These are phyloP conservation scores for Bettongia penicillata DNA, from an alignment of 2,113 vertebrate species.

Conservation along the genomic window DNA sequence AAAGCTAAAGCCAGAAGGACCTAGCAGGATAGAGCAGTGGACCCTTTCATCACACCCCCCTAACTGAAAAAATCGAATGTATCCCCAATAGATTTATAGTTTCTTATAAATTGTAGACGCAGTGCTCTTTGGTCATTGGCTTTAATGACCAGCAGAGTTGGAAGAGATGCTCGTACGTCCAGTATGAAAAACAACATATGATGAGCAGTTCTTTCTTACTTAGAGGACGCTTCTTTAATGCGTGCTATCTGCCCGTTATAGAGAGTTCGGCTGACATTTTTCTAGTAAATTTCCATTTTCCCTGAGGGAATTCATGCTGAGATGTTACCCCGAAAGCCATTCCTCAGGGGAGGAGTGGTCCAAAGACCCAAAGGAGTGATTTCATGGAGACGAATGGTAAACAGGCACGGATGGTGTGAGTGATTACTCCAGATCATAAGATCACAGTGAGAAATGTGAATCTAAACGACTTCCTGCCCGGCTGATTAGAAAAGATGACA, in stretches of 20 bases:
- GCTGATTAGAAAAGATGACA: background rate
- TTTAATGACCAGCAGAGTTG: background rate
- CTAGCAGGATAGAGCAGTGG: background rate
- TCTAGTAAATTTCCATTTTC: background rate
- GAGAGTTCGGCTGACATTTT: background rate
- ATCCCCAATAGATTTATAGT: background rate
- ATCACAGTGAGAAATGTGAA: background rate
- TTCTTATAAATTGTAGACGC: background rate
- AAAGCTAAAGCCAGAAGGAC: background rate
- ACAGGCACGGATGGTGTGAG: background rate
- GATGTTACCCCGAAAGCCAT: background rate
- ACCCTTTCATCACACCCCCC: background rate
- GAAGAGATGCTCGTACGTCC: background rate
- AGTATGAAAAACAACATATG: background rate
- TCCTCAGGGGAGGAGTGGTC: background rate
- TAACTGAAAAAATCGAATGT: background rate
- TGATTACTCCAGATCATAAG: background rate
- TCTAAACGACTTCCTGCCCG: background rate
- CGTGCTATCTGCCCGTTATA: background rate
- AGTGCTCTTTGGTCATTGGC: background rate
- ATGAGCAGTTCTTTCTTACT: background rate
- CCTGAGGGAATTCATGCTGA: background rate
- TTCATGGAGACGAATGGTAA: background rate
- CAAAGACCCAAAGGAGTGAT: background rate
- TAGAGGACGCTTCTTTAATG: background rate